These are phyloP conservation scores for Philotrypesis tridentata DNA, from an alignment of 1,140 invertebrate species.

Conservation along the genomic window DNA sequence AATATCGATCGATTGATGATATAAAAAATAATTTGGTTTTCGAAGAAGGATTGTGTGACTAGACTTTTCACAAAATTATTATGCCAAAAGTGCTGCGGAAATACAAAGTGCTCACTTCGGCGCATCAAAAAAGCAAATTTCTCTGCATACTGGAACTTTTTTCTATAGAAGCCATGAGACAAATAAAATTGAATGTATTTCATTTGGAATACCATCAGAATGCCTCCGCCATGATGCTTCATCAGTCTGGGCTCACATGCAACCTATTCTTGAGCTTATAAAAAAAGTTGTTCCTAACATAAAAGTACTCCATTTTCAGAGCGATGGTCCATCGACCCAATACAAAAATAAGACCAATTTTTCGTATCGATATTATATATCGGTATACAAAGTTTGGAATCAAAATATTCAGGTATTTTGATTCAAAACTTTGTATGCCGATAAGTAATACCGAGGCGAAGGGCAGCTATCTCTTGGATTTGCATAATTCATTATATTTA, in stretches of 20 bases:
- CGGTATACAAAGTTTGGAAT: too few relatives aligned
- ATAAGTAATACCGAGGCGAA: too few relatives aligned
- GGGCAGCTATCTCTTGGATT: too few relatives aligned
- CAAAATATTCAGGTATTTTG: too few relatives aligned
- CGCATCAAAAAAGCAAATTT: conserved; percentile 55
- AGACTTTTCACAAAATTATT: conserved; percentile 35
- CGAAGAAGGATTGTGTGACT: conserved; percentile 13
- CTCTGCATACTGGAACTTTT: conserved; percentile 63
- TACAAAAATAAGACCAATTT: too few relatives aligned
- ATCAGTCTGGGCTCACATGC: conserved; percentile 64
- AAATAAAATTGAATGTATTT: conserved; percentile 52
- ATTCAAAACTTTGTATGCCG: too few relatives aligned
- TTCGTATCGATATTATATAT: too few relatives aligned
- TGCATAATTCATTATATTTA: too few relatives aligned
- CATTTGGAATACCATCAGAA: conserved; percentile 64
- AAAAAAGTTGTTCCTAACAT: conserved; percentile 24
- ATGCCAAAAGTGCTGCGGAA: conserved; percentile 3
- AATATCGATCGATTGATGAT: not conserved
- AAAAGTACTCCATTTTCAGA: conserved; percentile 49
- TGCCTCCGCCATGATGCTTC: conserved; percentile 60
- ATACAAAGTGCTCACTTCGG: conserved; percentile 20
- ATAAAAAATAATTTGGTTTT: conserved; percentile 7
- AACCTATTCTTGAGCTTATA: conserved; percentile 56
- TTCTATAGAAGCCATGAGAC: conserved; percentile 47
- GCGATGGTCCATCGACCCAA: too few relatives aligned